These are phyloP conservation scores for Phodopus roborovskii DNA, from an alignment of 2,113 vertebrate genomes.

Conservation along the genomic window DNA sequence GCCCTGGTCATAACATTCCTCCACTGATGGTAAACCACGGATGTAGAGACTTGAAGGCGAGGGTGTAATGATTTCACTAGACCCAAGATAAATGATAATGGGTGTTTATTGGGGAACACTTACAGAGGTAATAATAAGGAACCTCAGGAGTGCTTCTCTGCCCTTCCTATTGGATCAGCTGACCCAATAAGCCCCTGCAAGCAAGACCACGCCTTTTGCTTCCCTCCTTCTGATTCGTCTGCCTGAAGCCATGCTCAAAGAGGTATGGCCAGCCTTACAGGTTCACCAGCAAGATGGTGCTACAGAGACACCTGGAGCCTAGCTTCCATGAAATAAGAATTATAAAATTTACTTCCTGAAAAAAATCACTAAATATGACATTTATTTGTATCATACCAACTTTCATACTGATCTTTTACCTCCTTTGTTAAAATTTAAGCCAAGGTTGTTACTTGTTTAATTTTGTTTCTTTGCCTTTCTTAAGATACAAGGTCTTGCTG, in stretches of 20 bases:
- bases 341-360: constrained; percentile 34
- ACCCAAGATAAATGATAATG: no score
- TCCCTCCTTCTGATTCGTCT: no score
- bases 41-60: background rate
- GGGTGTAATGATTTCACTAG: no score
- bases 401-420: background rate
- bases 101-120: no score
- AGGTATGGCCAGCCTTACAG: no score
- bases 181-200: no score
- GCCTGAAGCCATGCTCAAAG: no score
- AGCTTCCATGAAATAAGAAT: background rate
- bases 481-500: background rate
- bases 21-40: background rate
- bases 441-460: background rate
- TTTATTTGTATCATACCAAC: background rate
- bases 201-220: no score
- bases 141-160: no score
- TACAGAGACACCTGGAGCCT: background rate
- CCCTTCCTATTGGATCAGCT: no score
- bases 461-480: background rate
- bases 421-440: background rate
- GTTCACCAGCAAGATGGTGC: no score
- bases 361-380: constrained; percentile 15
- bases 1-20: background rate
- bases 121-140: no score